Conservation (phyloP, 2,797 vertebrate genomes). For the Pelodytes ibericus region DNA sequence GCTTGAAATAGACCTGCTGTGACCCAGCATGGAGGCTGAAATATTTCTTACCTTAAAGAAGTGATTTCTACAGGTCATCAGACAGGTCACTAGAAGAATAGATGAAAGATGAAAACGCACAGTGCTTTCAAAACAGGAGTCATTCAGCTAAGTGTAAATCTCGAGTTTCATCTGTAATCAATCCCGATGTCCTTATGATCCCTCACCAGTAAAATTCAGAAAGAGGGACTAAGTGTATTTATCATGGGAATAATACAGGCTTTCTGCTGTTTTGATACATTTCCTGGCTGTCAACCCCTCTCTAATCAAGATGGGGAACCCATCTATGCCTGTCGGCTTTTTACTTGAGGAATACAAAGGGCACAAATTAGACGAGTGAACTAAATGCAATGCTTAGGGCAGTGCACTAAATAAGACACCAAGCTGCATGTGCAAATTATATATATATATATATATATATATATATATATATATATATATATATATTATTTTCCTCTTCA, state of each 20-base stretch:
- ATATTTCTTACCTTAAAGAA: constrained; percentile 46
- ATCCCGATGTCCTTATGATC: constrained; percentile 16
- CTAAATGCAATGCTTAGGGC: too few species aligned
- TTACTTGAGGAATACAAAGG: too few species aligned
- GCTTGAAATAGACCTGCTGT: constrained; percentile 34
- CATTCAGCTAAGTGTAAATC: constrained; percentile 31
- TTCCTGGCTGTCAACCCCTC: too few species aligned
- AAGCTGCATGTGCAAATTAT: too few species aligned
- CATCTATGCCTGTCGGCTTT: too few species aligned
- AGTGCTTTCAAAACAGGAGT: constrained; percentile 44
- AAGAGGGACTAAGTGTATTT: constrained; percentile 1
- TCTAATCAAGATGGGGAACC: too few species aligned
- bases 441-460: too few species aligned
- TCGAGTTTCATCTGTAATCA: constrained; percentile 35
- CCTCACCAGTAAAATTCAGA: not conserved
- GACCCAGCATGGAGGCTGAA: constrained; percentile 35
- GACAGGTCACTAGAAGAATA: constrained; percentile 51
- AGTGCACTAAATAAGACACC: too few species aligned
- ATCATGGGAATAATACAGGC: not conserved
- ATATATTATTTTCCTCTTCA: too few species aligned
- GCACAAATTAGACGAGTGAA: too few species aligned
- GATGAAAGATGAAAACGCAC: constrained; percentile 50
- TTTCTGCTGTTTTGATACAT: not conserved
- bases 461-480: too few species aligned
- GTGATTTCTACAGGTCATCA: constrained; percentile 49